A percentile compares a stretch with the other conserved stretches of the same genome.
These are phyloP conservation scores for Terrapene triunguis DNA, from an alignment of 2,113 vertebrate genomes.

Conservation along the genomic window DNA sequence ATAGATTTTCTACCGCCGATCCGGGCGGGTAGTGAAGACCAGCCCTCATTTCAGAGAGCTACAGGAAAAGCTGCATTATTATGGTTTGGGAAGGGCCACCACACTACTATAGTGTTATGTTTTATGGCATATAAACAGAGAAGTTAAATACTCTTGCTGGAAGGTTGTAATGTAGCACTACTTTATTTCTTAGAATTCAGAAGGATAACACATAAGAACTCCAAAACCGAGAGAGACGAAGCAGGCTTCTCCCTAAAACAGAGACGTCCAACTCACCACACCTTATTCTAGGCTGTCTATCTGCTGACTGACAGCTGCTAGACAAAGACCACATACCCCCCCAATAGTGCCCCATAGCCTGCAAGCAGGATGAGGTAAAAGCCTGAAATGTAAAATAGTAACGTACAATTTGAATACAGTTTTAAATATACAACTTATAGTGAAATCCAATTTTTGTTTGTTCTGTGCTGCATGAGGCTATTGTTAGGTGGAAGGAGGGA, in stretches of 20 bases:
- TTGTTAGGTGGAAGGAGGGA: background rate
- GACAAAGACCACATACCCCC: background rate
- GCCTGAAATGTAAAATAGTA: background rate
- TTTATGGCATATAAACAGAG: background rate
- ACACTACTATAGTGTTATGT: background rate
- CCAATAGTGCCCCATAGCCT: background rate
- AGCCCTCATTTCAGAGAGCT: background rate
- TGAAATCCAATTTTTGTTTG: background rate
- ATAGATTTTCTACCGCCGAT: too few species aligned
- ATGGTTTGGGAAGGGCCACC: background rate
- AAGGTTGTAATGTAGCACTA: background rate
- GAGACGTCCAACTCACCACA: background rate
- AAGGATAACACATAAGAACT: background rate
- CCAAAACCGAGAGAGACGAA: background rate
- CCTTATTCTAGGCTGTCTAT: background rate
- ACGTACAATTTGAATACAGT: background rate
- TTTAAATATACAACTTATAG: background rate
- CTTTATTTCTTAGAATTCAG: background rate
- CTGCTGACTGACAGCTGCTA: background rate
- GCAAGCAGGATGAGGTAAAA: background rate
- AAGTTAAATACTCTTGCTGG: background rate
- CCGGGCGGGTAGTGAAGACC: too few species aligned
- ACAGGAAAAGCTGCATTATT: background rate
- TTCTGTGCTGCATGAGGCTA: background rate
- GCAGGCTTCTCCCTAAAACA: background rate